Evolutionary conservation across 2,888 invertebrate species (phyloP).

Genomic region (Lasioglossum oenotherae): DNA sequence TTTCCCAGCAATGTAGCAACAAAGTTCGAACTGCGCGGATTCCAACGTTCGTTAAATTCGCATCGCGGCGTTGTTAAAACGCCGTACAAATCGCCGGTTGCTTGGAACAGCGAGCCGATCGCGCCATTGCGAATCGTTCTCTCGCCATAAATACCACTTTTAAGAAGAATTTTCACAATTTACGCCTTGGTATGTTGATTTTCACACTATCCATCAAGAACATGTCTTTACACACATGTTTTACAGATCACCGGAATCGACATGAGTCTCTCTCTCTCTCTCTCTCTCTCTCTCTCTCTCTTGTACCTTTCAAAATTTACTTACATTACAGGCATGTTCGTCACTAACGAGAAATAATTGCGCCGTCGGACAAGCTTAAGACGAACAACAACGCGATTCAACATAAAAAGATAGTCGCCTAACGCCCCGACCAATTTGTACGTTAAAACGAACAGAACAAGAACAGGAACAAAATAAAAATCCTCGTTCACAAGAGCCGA

Average conservation of each 20-base stretch:
- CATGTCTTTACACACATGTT: not conserved
- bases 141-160: too few species aligned
- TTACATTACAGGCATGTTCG: not conserved
- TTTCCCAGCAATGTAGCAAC: slow-evolving; percentile 19
- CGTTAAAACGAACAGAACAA: not conserved
- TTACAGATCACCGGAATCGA: not conserved
- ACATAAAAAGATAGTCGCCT: not conserved
- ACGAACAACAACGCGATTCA: not conserved
- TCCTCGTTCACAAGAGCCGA: not conserved
- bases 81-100: not conserved
- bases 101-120: not conserved
- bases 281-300: too few species aligned
- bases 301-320: not conserved
- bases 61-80: not conserved
- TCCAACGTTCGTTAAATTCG: slow-evolving; percentile 2
- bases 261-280: too few species aligned
- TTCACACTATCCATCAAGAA: not conserved
- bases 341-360: not conserved
- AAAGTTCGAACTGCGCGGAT: not conserved
- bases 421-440: not conserved
- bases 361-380: not conserved
- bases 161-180: not conserved
- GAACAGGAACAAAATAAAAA: not conserved
- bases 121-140: not conserved
- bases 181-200: not conserved